Evolutionary conservation across 2,888 invertebrate species (phyloP), one percentile per base, ranked within the genome.

Genomic region (Labia minor): DNA sequence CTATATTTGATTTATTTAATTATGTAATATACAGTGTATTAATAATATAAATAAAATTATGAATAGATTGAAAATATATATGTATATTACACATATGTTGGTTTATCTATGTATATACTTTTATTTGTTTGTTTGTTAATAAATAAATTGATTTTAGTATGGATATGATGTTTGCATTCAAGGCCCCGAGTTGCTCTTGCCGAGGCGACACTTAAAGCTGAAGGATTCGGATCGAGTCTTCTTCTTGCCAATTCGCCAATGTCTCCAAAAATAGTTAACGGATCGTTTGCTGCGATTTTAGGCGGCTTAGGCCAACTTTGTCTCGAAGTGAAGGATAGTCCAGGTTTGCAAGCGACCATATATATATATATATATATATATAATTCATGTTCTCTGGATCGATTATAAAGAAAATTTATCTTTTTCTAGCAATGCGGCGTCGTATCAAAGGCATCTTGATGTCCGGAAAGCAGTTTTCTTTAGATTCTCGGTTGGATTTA

Each of bases 201-300:
- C 2, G 49, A 49, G 49, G 49, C 49, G 14, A 49, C 49, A 3
- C 49, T 49, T 14, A 49, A 49, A 49, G 49, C 49, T 8, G 49
- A 49, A 14, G 49, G 91, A 37, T 97, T 95, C 74, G 96, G 96
- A 37, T 92, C 96, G 63, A 95, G 95, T 74, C 83, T 97, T 1
- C 83, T 97, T 20, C 81, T 97, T 64, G 92, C 95, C 65, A 97
- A 97, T 78, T 92, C 93, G 1, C 96, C 96, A 0, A 92, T 93
- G 89, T 95, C 95, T 3, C 97, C 97, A 0, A 97, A 96, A 80
- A 90, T 97, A 65, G 93, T 95, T 1, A 94, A 95, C 73, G 95
- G 93, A 1, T 94, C 92, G 64, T 95, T 93, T 77, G 94, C 89
- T 0, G 95, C 94, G 21, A 89, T 95, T 70, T 92, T 92, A 73